Evolutionary conservation across 1,140 invertebrate genomes (phyloP), one percentile per base, ranked within the genome.

Genomic region (Arion vulgaris): DNA sequence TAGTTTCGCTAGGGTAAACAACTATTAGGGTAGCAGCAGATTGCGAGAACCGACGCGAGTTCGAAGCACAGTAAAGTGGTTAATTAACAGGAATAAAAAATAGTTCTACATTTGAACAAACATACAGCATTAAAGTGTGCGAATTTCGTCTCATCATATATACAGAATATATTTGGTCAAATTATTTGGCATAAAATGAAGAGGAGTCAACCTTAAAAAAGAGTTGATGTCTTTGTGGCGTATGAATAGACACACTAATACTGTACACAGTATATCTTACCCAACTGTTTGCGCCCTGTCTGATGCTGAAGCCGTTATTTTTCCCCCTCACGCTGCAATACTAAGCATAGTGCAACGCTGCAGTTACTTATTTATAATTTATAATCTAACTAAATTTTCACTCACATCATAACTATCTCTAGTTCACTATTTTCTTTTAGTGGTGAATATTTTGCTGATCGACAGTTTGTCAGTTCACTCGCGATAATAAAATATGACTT

Each of bases 11-110:
- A 49, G 28, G n/a, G 38, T 71, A 71, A 80, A 80, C 49, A 81
- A 45, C 71, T 36, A n/a, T 15, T 19, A 45, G 69, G 36, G 41
- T 74, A 73, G 62, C 77, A 79, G 80, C 73, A 73, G 80, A 73
- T 81, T 57, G 80, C 45, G 32, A 62, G 71, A 73, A 53, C 80
- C 69, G 36, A 81, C 69, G 80, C 80, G 69, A 71, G 66, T 74
- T 73, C 51, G 80, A 81, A 71, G 68, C 28, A 66, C 62, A 71
- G n/a, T 26, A 7, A 66, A 80, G 34, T 49, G 38, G 53, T 49
- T 49, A 36, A 49, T 36, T 23, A 49, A 66, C 36, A 38, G 32
- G 74, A 78, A 78, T 38, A 78, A 19, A 78, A 78, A 78, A 68
- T 78, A 78, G 76, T 78, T 39, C 76, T 57, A 62, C 28, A 66